These are phyloP conservation scores for Andinoacara biseriatus DNA, from an alignment of 2,113 vertebrate genomes.

Conservation along the genomic window DNA sequence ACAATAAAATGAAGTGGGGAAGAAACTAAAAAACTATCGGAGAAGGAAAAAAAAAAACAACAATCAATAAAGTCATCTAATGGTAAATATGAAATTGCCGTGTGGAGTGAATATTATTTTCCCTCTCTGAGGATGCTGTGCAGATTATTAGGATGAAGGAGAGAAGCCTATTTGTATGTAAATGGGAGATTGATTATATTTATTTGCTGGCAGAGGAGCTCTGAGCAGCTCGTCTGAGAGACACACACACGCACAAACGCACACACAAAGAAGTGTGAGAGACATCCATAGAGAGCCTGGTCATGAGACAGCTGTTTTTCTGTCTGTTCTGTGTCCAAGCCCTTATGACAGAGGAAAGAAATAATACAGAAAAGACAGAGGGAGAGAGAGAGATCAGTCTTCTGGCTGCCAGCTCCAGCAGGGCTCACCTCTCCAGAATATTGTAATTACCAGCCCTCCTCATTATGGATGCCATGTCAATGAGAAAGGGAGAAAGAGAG, in stretches of 20 bases:
- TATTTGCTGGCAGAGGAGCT: slow-evolving; percentile 77
- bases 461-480: slow-evolving; percentile 82
- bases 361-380: slow-evolving; percentile 51
- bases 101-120: slow-evolving; percentile 75
- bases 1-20: slow-evolving; percentile 81
- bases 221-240: slow-evolving; percentile 27
- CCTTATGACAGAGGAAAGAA: slow-evolving; percentile 57
- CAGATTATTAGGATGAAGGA: slow-evolving; percentile 77
- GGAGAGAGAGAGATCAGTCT: slow-evolving; percentile 64
- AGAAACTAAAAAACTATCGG: slow-evolving; percentile 37
- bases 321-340: slow-evolving; percentile 55
- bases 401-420: slow-evolving; percentile 66
- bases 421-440: slow-evolving; percentile 78
- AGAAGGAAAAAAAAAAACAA: slow-evolving; percentile 65
- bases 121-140: slow-evolving; percentile 68
- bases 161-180: slow-evolving; percentile 84
- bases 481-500: slow-evolving; percentile 58
- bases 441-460: slow-evolving; percentile 82
- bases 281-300: slow-evolving; percentile 47
- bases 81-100: slow-evolving; percentile 80
- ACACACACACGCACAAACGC: slow-evolving; percentile 20
- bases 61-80: slow-evolving; percentile 81
- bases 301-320: slow-evolving; percentile 66
- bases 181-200: slow-evolving; percentile 85
- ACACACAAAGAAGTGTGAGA: slow-evolving; percentile 45